A percentile compares a stretch with the other conserved stretches of the same genome.
These are phyloP conservation scores for Menura novaehollandiae DNA, from an alignment of 2,113 vertebrate species.

Conservation along the genomic window DNA sequence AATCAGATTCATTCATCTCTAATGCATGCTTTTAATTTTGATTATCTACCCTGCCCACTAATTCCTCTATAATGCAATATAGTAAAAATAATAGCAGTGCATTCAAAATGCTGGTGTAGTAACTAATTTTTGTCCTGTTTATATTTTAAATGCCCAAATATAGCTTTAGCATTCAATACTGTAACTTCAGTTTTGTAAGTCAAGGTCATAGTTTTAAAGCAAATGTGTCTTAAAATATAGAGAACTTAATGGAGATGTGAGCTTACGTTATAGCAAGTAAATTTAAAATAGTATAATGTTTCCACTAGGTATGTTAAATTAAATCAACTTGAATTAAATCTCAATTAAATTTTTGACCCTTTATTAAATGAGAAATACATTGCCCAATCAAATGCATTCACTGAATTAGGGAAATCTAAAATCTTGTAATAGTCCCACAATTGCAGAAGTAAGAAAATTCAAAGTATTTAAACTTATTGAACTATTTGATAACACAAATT, in stretches of 20 bases:
- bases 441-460: background rate
- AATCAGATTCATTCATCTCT: conserved; percentile 57
- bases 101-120: background rate
- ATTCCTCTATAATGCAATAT: background rate
- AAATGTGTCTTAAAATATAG: background rate
- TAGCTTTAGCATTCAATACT: background rate
- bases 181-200: background rate
- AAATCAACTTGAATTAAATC: background rate
- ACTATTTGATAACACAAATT: background rate
- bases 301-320: background rate
- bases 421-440: background rate
- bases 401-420: background rate
- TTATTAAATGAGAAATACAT: background rate
- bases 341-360: background rate
- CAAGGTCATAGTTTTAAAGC: background rate
- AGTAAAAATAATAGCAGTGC: background rate
- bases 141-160: background rate
- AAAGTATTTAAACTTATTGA: background rate
- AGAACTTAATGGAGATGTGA: background rate
- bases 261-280: background rate
- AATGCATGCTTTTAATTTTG: conserved; percentile 48
- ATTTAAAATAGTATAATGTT: background rate
- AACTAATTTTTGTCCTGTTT: background rate
- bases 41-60: background rate
- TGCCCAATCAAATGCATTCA: background rate